Percentiles rank a stretch among this genome's conserved stretches.
These are phyloP conservation scores for Sebastes paucispinis DNA, from an alignment of 2,797 vertebrate species.

Conservation along the genomic window DNA sequence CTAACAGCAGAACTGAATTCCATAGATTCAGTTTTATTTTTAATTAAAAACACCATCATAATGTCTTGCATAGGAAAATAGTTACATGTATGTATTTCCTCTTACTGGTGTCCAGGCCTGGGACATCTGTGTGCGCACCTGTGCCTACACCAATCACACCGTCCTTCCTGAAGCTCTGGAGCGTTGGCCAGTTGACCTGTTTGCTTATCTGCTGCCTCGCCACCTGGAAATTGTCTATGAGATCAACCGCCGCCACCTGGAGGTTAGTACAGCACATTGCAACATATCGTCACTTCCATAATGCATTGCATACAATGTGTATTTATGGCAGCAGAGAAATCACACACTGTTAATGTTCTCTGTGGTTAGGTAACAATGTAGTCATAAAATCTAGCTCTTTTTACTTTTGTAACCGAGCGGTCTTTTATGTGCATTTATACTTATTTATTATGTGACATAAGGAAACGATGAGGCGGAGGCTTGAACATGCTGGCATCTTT, in stretches of 20 bases:
- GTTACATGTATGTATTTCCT: neutral
- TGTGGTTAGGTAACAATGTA: neutral
- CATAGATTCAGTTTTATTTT: neutral
- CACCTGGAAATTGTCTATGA: slow-evolving; percentile 95
- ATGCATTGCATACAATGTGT: neutral
- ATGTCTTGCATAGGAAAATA: neutral
- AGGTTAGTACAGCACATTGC: slow-evolving; percentile 80
- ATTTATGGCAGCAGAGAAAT: neutral
- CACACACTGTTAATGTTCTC: neutral
- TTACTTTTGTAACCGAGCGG: neutral
- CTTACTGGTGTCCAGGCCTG: slow-evolving; percentile 84
- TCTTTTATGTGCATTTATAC: too few relatives aligned
- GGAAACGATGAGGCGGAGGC: too few relatives aligned
- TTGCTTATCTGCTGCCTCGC: slow-evolving; percentile 91
- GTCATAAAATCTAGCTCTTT: neutral
- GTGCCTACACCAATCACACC: slow-evolving; percentile 97
- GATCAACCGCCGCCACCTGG: slow-evolving; percentile 94
- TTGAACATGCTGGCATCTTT: too few relatives aligned
- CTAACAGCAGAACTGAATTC: neutral
- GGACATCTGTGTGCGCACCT: slow-evolving; percentile 91
- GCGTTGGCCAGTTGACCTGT: slow-evolving; percentile 94
- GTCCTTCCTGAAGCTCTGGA: slow-evolving; percentile 97
- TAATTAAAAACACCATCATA: neutral
- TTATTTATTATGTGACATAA: too few relatives aligned
- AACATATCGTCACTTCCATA: neutral